Percentiles rank a stretch among this genome's conserved stretches.
Conservation (phyloP, 2,113 vertebrate genomes). For the Clinocottus analis region DNA sequence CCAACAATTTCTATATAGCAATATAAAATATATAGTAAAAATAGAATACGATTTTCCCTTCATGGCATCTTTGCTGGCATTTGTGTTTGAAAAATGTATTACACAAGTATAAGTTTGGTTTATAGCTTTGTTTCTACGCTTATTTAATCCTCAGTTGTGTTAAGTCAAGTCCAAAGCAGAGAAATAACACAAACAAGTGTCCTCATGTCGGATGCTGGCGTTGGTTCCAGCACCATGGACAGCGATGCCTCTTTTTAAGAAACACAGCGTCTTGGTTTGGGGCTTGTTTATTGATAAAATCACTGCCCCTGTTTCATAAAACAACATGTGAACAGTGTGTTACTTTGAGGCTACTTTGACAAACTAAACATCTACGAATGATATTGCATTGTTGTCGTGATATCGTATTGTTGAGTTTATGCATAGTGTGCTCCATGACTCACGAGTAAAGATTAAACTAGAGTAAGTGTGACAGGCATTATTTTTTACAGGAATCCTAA, state of each 20-base stretch:
- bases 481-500: background rate
- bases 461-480: background rate
- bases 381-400: background rate
- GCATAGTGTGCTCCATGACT: background rate
- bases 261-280: background rate
- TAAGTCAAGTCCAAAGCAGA: too few species aligned
- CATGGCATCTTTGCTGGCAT: background rate
- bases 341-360: background rate
- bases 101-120: background rate
- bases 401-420: background rate
- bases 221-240: conserved; percentile 81
- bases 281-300: background rate
- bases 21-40: background rate
- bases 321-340: background rate
- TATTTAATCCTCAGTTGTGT: too few species aligned
- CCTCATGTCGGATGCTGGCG: too few species aligned
- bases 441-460: background rate
- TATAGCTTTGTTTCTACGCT: too few species aligned
- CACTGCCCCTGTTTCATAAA: too few species aligned
- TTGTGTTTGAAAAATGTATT: background rate
- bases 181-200: too few species aligned
- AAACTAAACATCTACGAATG: background rate
- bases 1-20: too few species aligned
- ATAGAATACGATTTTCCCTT: background rate
- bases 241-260: conserved; percentile 38